Evolutionary conservation across 1,140 invertebrate genomes (phyloP).

Genomic region (Pogonus chalceus): DNA sequence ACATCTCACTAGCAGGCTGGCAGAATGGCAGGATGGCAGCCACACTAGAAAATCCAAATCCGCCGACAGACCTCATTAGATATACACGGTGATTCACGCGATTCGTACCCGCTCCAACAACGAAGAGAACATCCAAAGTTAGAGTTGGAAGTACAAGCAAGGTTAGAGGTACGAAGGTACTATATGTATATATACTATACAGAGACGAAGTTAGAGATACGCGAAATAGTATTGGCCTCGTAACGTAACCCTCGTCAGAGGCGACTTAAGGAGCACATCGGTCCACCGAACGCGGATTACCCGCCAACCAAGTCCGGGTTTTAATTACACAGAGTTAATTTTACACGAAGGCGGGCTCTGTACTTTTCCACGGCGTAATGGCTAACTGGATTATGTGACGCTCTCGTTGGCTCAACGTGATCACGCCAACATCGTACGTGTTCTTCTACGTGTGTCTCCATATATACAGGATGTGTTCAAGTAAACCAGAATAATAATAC

Average conservation of each 20-base stretch:
- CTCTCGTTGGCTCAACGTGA: not conserved
- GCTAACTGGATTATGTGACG: not conserved
- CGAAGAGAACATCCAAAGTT: not conserved
- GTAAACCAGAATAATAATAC: too few species aligned
- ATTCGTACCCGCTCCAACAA: not conserved
- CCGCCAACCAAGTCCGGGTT: not conserved
- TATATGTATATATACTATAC: too few species aligned
- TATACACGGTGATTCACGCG: slow-evolving; percentile 5
- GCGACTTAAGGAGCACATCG: not conserved
- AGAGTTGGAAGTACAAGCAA: not conserved
- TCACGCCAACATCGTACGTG: not conserved
- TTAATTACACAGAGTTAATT: slow-evolving; percentile 4
- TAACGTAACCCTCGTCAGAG: not conserved
- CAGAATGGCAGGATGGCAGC: too few species aligned
- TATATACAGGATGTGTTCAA: not conserved
- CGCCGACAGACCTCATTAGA: slow-evolving; percentile 4
- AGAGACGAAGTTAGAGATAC: too few species aligned
- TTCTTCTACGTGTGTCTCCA: not conserved
- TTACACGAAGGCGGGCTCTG: not conserved
- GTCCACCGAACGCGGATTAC: not conserved
- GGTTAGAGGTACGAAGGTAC: too few species aligned
- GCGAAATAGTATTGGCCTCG: too few species aligned
- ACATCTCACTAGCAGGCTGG: not conserved
- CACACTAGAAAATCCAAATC: not conserved
- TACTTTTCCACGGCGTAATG: not conserved